Percentiles rank a stretch among this genome's conserved stretches.
These are phyloP conservation scores for Setophaga coronata DNA, from an alignment of 2,113 vertebrate genomes.

Conservation along the genomic window DNA sequence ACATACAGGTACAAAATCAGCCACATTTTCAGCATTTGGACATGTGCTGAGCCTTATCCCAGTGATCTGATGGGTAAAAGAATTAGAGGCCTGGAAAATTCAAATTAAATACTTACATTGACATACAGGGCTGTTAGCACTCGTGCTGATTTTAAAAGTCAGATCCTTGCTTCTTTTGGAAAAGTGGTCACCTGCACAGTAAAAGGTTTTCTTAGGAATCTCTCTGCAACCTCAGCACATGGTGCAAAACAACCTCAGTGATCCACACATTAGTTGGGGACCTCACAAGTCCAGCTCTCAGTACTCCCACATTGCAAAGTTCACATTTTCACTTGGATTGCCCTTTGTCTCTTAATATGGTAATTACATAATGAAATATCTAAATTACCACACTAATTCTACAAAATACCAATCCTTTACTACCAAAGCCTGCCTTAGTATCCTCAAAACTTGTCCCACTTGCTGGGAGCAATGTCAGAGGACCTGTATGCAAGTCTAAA, in stretches of 20 bases:
- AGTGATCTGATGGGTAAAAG: neutral
- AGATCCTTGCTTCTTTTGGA: neutral
- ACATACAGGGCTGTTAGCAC: neutral
- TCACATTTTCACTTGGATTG: neutral
- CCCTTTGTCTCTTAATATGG: neutral
- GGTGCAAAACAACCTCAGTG: neutral
- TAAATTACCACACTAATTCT: neutral
- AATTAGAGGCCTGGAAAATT: neutral
- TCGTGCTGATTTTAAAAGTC: neutral
- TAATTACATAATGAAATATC: neutral
- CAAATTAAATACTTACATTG: neutral
- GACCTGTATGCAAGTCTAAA: neutral
- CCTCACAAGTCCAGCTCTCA: neutral
- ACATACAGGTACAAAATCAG: neutral
- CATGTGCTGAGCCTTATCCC: fast-evolving
- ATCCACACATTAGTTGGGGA: fast-evolving
- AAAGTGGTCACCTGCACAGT: neutral
- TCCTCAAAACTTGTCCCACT: neutral
- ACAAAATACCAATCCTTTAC: neutral
- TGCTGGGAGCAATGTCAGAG: neutral
- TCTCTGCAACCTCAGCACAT: neutral
- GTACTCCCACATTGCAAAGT: neutral
- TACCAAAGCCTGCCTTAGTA: neutral
- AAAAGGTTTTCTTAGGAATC: neutral
- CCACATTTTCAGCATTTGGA: neutral